Conservation (phyloP, 2,888 invertebrate genomes). For the Drosophila yooni region DNA sequence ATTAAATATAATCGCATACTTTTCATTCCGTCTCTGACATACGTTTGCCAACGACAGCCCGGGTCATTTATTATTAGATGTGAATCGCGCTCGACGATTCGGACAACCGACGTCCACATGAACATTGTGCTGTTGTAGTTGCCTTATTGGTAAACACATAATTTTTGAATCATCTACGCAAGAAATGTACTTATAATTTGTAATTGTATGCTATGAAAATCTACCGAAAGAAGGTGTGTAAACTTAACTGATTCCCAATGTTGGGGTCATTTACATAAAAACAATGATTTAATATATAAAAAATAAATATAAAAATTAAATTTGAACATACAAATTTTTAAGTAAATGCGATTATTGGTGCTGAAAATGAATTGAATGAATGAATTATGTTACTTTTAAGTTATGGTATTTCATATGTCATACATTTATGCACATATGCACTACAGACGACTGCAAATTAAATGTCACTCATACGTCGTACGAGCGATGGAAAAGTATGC, state of each 20-base stretch:
- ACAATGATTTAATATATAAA: constrained; percentile 1
- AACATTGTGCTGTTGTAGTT: constrained; percentile 13
- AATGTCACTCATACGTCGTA: constrained; percentile 78
- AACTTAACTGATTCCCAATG: constrained; percentile 9
- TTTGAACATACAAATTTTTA: not conserved
- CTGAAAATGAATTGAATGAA: not conserved
- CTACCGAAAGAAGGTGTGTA: constrained; percentile 4
- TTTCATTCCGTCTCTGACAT: constrained; percentile 24
- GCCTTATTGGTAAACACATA: constrained; percentile 19
- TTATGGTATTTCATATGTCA: constrained; percentile 5
- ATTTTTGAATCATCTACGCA: constrained; percentile 16
- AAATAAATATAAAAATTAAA: constrained; percentile 6
- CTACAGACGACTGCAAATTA: constrained; percentile 63
- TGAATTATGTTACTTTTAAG: constrained; percentile 11
- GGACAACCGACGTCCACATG: constrained; percentile 9
- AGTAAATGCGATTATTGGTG: constrained; percentile 1
- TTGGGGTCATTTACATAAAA: constrained; percentile 3
- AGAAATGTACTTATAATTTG: no score
- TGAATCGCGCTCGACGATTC: constrained; percentile 59
- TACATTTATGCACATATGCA: constrained; percentile 3
- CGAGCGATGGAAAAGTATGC: constrained; percentile 22
- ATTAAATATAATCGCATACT: not conserved
- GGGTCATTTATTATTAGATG: constrained; percentile 78
- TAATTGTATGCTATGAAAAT: not conserved
- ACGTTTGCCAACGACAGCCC: constrained; percentile 64